These are phyloP conservation scores for crab-eating macaque (Macaca fascicularis) DNA, from an alignment of 2,113 vertebrate species.

Conservation along the genomic window T2T-MFA8v1.1 NC_088389.1:72289501-72290000, in stretches of 20 bases:
- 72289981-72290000: conserved; percentile 51
- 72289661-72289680: conserved; percentile 78
- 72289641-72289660: conserved; percentile 74
- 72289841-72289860: neutral
- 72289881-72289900: conserved; percentile 36
- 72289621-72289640: conserved; percentile 75
- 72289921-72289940: conserved; percentile 41
- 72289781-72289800: conserved; percentile 55
- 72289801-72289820: neutral
- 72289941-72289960: neutral
- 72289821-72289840: neutral
- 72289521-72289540: conserved; percentile 66
- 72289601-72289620: conserved; percentile 66
- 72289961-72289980: neutral
- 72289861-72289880: neutral
- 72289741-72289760: conserved; percentile 61
- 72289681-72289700: conserved; percentile 70
- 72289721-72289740: conserved; percentile 67
- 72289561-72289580: conserved; percentile 73
- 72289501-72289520: conserved; percentile 65
- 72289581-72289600: conserved; percentile 69
- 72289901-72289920: neutral
- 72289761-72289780: conserved; percentile 33
- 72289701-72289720: conserved; percentile 71
- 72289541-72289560: conserved; percentile 75